phyloP scores from a whole-genome alignment of 2,888 invertebrate genomes.

The Hirudinaria manillensis region DNA sequence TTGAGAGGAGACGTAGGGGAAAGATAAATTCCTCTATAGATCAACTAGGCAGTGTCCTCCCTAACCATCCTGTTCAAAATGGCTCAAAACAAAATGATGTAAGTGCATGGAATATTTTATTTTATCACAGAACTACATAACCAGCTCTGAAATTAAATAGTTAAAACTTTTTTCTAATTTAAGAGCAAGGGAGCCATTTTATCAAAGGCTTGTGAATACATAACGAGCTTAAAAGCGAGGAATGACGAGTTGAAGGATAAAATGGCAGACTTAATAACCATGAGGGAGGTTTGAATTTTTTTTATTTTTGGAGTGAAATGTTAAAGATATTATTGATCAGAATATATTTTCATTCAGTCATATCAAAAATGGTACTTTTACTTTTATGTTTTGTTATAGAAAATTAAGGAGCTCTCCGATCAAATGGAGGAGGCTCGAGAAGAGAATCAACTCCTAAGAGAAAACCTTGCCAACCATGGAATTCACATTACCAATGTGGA shows the following conservation, averaged over 20 bases:
- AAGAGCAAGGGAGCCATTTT: constrained; percentile 89
- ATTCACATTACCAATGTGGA: not conserved
- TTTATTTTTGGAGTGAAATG: not conserved
- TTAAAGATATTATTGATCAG: not conserved
- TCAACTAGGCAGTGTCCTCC: constrained; percentile 81
- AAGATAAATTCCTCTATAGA: constrained; percentile 96
- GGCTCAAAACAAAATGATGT: constrained; percentile 61
- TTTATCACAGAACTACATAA: not conserved
- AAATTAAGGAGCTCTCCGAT: not conserved
- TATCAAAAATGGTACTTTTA: not conserved
- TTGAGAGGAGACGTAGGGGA: constrained; percentile 82
- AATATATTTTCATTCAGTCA: not conserved
- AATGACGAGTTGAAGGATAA: constrained; percentile 67
- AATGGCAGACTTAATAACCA: constrained; percentile 58
- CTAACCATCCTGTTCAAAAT: constrained; percentile 61
- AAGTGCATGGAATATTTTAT: not conserved
- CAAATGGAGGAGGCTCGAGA: not conserved
- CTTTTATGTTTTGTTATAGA: not conserved
- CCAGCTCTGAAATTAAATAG: not conserved
- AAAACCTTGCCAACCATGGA: not conserved
- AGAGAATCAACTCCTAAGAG: not conserved
- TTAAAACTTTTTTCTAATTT: constrained; percentile 11
- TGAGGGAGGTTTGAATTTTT: constrained; percentile 3
- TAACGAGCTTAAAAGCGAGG: constrained; percentile 72
- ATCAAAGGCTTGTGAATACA: constrained; percentile 90